phyloP scores from a whole-genome alignment of 2,797 vertebrate genomes.

The Sphenopsis melanotis region DNA sequence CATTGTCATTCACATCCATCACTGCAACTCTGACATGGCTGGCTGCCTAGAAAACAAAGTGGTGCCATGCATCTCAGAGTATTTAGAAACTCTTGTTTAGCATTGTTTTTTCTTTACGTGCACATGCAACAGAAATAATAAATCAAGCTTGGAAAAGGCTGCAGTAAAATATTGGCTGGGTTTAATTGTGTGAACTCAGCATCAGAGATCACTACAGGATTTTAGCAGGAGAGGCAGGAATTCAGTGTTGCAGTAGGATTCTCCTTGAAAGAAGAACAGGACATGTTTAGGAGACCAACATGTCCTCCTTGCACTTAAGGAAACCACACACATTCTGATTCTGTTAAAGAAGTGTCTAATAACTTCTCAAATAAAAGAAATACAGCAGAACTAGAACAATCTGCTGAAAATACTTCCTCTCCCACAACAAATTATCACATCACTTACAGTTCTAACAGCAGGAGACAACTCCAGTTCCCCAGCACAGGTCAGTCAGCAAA shows the following conservation, averaged over 20 bases:
- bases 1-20: constrained; percentile 64
- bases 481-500: not conserved
- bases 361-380: not conserved
- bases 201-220: not conserved
- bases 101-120: not conserved
- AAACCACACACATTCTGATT: not conserved
- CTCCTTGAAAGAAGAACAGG: not conserved
- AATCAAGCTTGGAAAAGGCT: not conserved
- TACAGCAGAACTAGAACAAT: not conserved
- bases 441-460: not conserved
- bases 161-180: not conserved
- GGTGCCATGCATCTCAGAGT: not conserved
- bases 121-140: not conserved
- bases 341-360: not conserved
- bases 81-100: not conserved
- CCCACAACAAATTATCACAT: not conserved
- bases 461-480: not conserved
- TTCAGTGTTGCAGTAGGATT: not conserved
- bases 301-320: not conserved
- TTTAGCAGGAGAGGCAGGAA: not conserved
- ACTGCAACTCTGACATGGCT: constrained; percentile 16
- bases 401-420: not conserved
- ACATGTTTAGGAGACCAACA: not conserved
- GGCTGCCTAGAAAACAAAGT: constrained; percentile 37
- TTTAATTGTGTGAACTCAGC: not conserved